Evolutionary conservation across 2,797 vertebrate species (phyloP), one percentile per base, ranked within the genome.

Genomic region (Lateolabrax maculatus): DNA sequence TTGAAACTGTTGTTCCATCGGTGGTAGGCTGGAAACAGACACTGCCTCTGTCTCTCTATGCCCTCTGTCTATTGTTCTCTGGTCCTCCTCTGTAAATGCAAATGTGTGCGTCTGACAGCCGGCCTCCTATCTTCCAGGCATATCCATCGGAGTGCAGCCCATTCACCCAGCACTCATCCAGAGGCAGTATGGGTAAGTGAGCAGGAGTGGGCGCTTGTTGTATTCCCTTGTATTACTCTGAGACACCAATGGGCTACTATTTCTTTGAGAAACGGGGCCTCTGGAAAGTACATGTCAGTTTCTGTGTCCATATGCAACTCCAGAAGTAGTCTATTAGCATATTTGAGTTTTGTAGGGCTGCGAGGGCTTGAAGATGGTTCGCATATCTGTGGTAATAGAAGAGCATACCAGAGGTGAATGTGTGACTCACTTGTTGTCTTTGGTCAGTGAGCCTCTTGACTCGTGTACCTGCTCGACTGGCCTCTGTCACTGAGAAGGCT

Each of bases 161-260:
- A 90, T 99, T 84, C 97, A 98, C 90, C 98, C 98, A 51, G 95
- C 97, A 55, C 96, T 99, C 90, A 96, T 99, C 93, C 98, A 99
- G 95, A 96, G 98, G 91, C 96, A 97, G 64, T 98, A 97, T 80
- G 98, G 98, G 98, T 99, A 95, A 98, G 98, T 95, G 82, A 91
- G 87, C 79, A 34, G 85, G 89, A 90, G 91, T 90, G 91, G 86
- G 88, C 80, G 68, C 83, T 83, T 81, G 83, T 77, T 91, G 31
- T 85, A 84, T 75, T 89, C 66, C 71, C 62, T 83, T 78, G 75
- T 81, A 29, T 84, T 81, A 23, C 53, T 81, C 67, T 69, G 49
- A 70, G 43, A 62, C 23, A 71, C 90, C 86, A 64, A 86, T 43
- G 39, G 84, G 87, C 80, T 79, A 64, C 81, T 65, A 75, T 87